Evolutionary conservation across 2,888 invertebrate genomes (phyloP).

Genomic region (Caenorhabditis sp.): DNA sequence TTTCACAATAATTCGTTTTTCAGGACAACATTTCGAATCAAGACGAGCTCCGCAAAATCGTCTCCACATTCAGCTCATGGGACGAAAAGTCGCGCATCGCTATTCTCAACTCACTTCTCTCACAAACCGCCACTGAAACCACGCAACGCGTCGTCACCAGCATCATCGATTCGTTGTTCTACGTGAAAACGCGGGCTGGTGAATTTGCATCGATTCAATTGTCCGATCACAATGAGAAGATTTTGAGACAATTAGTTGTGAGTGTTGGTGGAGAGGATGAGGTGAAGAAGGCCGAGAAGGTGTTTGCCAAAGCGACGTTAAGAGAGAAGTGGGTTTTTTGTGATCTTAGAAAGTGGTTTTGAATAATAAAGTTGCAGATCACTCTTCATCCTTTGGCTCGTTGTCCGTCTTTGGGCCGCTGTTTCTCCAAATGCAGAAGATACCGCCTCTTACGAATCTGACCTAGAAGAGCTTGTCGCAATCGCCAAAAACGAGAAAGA

Average conservation of each 20-base stretch:
- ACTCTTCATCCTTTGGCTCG: slow-evolving; percentile 41
- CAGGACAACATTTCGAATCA: slow-evolving; percentile 29
- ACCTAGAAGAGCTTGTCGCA: slow-evolving; percentile 31
- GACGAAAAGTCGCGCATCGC: slow-evolving; percentile 27
- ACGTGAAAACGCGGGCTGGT: slow-evolving; percentile 47
- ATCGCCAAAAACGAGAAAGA: slow-evolving; percentile 43
- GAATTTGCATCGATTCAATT: slow-evolving; percentile 47
- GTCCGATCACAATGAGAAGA: slow-evolving; percentile 46
- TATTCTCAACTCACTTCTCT: slow-evolving; percentile 21
- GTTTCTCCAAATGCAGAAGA: slow-evolving; percentile 24
- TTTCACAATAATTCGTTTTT: slow-evolving; percentile 4
- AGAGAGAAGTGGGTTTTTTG: slow-evolving; percentile 22
- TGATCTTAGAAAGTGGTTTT: not conserved
- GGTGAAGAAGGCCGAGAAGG: slow-evolving; percentile 40
- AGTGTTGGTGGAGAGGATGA: slow-evolving; percentile 38
- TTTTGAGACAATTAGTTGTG: slow-evolving; percentile 42
- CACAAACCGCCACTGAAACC: slow-evolving; percentile 25
- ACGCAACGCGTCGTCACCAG: slow-evolving; percentile 30
- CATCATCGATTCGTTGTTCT: slow-evolving; percentile 33
- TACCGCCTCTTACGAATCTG: slow-evolving; percentile 24
- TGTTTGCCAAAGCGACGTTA: slow-evolving; percentile 26
- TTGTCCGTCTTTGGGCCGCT: slow-evolving; percentile 38
- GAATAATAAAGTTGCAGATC: slow-evolving; percentile 27
- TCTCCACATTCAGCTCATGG: slow-evolving; percentile 29
- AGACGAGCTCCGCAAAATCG: slow-evolving; percentile 33